phyloP scores from a whole-genome alignment of 92 coral and sea anemone species.

The Palythoa grandiflora region DNA sequence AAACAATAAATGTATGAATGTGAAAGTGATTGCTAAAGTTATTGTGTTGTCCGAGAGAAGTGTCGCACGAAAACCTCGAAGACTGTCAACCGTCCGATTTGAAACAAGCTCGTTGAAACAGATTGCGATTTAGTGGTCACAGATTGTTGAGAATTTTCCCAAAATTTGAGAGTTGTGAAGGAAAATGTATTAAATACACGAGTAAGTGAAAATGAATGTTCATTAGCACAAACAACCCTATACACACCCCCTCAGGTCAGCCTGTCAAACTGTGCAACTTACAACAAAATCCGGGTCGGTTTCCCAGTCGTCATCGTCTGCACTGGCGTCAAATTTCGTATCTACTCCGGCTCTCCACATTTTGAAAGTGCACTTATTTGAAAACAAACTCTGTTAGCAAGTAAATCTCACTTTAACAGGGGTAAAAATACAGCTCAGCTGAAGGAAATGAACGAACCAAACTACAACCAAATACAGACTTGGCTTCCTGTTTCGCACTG shows the following conservation, averaged over 20 bases:
- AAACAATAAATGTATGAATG: no score
- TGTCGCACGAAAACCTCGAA: no score
- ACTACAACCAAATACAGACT: slow-evolving; percentile 18
- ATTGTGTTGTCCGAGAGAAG: no score
- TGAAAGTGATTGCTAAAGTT: no score
- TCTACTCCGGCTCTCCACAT: slow-evolving; percentile 86
- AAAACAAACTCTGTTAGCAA: slow-evolving; percentile 10
- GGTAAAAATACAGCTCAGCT: background rate
- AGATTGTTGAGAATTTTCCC: no score
- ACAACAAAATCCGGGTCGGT: slow-evolving; percentile 99
- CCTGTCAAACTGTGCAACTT: slow-evolving; percentile 27
- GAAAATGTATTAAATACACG: no score
- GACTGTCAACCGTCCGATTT: no score
- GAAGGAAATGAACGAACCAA: slow-evolving; percentile 35
- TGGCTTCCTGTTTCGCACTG: slow-evolving; percentile 47
- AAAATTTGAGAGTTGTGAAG: no score
- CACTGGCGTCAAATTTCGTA: slow-evolving; percentile 50
- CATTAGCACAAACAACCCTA: background rate
- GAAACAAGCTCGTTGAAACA: no score
- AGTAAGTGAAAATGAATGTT: no score
- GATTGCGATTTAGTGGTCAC: no score
- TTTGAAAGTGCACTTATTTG: background rate
- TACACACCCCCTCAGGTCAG: slow-evolving; percentile 33
- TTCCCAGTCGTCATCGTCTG: slow-evolving; percentile 98
- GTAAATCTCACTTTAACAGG: background rate